phyloP scores from a whole-genome alignment of 30 jellyfish, hydroid and myxozoan genomes.

The Haliclystus octoradiatus region DNA sequence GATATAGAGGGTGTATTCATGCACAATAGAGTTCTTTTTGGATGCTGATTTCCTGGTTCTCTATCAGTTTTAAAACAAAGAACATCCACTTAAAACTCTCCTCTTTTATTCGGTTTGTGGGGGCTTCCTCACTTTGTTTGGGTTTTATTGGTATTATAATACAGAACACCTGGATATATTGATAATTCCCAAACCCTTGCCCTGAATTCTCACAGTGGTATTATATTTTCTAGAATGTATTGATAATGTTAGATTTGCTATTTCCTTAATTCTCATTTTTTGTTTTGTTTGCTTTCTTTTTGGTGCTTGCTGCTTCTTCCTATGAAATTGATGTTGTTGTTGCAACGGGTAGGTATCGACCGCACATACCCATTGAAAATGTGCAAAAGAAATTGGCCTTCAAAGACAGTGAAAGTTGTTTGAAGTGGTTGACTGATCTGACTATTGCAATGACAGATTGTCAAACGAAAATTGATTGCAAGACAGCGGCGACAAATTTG shows the following conservation, averaged over 20 bases:
- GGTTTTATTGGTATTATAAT: too few species aligned
- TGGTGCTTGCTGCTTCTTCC: background rate
- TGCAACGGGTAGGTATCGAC: constrained; percentile 97
- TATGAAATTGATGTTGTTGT: background rate
- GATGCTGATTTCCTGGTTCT: too few species aligned
- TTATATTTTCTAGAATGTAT: constrained; percentile 28
- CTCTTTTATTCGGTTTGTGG: too few species aligned
- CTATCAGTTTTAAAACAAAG: too few species aligned
- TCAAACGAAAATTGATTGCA: constrained; percentile 81
- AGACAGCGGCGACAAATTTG: constrained; percentile 57
- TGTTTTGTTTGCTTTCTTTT: background rate
- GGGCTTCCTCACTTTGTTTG: too few species aligned
- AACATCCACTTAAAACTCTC: too few species aligned
- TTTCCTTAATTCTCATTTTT: background rate
- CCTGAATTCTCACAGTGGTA: constrained; percentile 4
- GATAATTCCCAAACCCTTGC: background rate
- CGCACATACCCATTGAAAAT: constrained; percentile 70
- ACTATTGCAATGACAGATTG: constrained; percentile 61
- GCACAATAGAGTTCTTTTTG: too few species aligned
- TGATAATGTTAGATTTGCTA: constrained; percentile 5
- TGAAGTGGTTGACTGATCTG: constrained; percentile 80
- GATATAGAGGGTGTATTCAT: too few species aligned
- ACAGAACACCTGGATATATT: too few species aligned
- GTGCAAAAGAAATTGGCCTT: constrained; percentile 82
- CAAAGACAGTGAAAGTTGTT: constrained; percentile 72